phyloP scores from a whole-genome alignment of 2,113 vertebrate genomes.

The Rattus norvegicus region DNA sequence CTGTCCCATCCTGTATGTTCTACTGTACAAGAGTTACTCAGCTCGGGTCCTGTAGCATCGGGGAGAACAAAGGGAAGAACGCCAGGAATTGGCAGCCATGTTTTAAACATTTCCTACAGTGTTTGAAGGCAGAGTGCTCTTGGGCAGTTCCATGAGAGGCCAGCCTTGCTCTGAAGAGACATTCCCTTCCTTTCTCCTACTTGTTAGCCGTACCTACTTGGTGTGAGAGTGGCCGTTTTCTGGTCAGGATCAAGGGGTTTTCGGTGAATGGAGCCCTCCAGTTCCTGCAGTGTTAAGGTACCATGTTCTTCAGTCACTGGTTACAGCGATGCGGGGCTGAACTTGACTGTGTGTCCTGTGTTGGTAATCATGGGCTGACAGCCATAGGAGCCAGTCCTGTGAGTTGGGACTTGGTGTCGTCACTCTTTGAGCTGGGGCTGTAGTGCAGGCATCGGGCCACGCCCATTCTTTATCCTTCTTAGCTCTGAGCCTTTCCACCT shows the following conservation, averaged over 20 bases:
- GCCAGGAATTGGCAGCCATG: background rate
- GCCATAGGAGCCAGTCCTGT: fast-evolving
- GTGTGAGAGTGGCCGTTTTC: background rate
- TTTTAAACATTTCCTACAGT: background rate
- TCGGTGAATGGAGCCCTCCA: fast-evolving
- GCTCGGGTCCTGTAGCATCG: background rate
- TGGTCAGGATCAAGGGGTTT: background rate
- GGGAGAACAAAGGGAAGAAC: background rate
- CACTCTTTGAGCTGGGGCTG: background rate
- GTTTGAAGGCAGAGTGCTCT: background rate
- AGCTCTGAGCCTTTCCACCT: fast-evolving
- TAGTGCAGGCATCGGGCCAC: background rate
- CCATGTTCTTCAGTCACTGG: too few species aligned
- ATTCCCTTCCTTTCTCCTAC: background rate
- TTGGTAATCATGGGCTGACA: background rate
- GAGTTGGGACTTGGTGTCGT: background rate
- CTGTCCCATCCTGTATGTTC: background rate
- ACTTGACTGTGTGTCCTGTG: background rate
- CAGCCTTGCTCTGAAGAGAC: background rate
- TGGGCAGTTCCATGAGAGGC: background rate
- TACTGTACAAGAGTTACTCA: background rate
- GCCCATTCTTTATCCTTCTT: background rate
- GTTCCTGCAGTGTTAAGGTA: background rate
- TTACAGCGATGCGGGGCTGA: background rate
- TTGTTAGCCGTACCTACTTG: background rate